Conservation (phyloP, 2,888 invertebrate species). For the Philereme transversata region DNA sequence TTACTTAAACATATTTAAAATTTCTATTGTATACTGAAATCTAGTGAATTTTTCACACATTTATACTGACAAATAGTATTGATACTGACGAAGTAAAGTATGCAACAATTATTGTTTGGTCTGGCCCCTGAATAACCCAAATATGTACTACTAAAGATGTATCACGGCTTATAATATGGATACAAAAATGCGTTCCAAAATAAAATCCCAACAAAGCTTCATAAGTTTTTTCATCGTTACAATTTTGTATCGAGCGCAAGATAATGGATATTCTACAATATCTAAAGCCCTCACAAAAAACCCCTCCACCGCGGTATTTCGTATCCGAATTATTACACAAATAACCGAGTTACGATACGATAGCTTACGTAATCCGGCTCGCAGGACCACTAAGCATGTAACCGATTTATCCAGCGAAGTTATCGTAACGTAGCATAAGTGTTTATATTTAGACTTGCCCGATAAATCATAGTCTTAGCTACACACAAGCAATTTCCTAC, state of each 20-base stretch:
- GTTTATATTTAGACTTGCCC: constrained; percentile 39
- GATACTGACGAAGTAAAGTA: too few species aligned
- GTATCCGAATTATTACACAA: constrained; percentile 42
- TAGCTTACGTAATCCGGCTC: constrained; percentile 43
- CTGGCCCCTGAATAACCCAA: too few species aligned
- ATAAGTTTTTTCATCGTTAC: neutral
- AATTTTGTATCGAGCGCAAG: neutral
- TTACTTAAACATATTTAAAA: too few species aligned
- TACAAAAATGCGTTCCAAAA: neutral
- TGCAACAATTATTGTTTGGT: too few species aligned
- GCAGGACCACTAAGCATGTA: constrained; percentile 47
- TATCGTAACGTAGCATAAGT: constrained; percentile 36
- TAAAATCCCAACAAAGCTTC: too few species aligned
- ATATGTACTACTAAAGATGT: too few species aligned
- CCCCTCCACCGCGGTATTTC: constrained; percentile 20
- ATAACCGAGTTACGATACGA: constrained; percentile 43
- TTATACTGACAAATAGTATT: too few species aligned
- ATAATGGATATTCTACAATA: constrained; percentile 13
- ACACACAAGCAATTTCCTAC: constrained; percentile 34
- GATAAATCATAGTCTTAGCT: constrained; percentile 37
- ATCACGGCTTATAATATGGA: too few species aligned
- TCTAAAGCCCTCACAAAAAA: constrained; percentile 20
- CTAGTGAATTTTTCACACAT: too few species aligned
- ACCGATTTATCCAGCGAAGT: constrained; percentile 47
- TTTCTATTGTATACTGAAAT: too few species aligned